phyloP scores from a whole-genome alignment of 2,797 vertebrate genomes.

The Gephyroberyx darwinii region DNA sequence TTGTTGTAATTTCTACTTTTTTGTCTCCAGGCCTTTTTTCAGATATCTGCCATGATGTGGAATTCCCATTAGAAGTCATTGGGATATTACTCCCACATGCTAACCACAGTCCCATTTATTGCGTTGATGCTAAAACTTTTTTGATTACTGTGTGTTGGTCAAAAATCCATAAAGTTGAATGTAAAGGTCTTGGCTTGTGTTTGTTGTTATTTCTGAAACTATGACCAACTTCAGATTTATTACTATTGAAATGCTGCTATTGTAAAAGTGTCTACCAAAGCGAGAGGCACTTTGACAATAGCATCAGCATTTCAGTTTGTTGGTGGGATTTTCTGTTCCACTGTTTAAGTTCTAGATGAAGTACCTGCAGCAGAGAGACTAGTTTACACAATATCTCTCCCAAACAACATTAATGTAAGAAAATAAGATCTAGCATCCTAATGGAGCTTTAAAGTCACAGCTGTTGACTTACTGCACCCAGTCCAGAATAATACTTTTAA shows the following conservation, averaged over 20 bases:
- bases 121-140: conserved; percentile 34
- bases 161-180: conserved; percentile 57
- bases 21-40: conserved; percentile 18
- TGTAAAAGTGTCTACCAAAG: too few relatives aligned
- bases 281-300: too few relatives aligned
- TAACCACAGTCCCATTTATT: conserved; percentile 44
- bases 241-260: not conserved
- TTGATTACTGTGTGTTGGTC: conserved; percentile 60
- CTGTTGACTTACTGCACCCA: too few relatives aligned
- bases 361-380: too few relatives aligned
- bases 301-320: too few relatives aligned
- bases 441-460: too few relatives aligned
- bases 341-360: too few relatives aligned
- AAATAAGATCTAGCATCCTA: too few relatives aligned
- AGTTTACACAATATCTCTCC: too few relatives aligned
- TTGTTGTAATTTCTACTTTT: conserved; percentile 24
- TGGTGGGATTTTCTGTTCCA: too few relatives aligned
- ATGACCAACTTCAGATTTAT: not conserved
- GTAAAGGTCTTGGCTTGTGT: conserved; percentile 23
- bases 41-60: conserved; percentile 18
- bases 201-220: not conserved
- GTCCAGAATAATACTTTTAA: too few relatives aligned
- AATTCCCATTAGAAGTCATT: conserved; percentile 15
- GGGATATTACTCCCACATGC: conserved; percentile 6
- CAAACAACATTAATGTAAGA: too few relatives aligned